Conservation (phyloP, 2,113 vertebrate species). For the Rhea americana region DNA sequence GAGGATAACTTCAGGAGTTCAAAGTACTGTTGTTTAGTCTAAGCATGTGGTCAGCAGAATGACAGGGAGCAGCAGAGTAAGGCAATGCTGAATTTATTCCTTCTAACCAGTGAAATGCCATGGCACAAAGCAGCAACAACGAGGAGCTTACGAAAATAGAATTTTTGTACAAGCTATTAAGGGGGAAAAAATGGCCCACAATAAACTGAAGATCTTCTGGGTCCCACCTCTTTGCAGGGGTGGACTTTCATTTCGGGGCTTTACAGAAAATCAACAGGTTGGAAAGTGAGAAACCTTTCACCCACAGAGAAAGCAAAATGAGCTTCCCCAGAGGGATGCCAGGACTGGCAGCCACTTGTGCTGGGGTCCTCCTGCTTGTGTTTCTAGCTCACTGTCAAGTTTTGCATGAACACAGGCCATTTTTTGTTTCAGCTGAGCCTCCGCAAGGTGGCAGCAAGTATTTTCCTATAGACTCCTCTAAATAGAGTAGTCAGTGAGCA, state of each 20-base stretch:
- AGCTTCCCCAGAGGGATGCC: background rate
- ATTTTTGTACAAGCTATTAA: background rate
- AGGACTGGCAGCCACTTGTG: background rate
- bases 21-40: background rate
- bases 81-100: background rate
- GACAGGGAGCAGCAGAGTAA: background rate
- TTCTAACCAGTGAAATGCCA: background rate
- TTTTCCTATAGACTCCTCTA: background rate
- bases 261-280: background rate
- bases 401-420: background rate
- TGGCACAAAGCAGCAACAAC: background rate
- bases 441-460: background rate
- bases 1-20: background rate
- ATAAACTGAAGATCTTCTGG: background rate
- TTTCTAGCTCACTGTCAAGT: background rate
- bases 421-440: background rate
- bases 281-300: background rate
- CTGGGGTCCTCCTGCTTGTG: no score
- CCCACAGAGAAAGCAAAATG: background rate
- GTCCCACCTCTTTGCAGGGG: no score
- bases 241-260: background rate
- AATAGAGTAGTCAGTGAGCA: no score
- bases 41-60: background rate
- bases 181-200: background rate
- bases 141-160: background rate